Evolutionary conservation across 2,888 invertebrate species (phyloP), one percentile per base, ranked within the genome.

Genomic region (Pyrgus malvae): DNA sequence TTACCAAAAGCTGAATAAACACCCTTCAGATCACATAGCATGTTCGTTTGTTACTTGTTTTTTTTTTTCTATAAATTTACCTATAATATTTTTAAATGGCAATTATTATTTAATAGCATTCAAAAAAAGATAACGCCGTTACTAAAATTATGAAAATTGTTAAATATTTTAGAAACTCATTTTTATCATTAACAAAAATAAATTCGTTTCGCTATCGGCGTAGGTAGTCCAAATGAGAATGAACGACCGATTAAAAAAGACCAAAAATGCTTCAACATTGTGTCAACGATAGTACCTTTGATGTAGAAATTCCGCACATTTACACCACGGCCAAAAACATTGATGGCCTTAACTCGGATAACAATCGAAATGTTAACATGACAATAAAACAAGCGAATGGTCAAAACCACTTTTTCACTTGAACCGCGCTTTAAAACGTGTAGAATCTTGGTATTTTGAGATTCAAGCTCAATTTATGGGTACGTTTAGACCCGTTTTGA

Each of bases 341-440:
- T 58, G 62, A 66, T 65, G 56, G 58, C 44, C 59, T 60, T 54
- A 51, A 62, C 55, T 71, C 72, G 69, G 80, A 83, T 80, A 81
- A 84, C 83, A 84, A 86, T 85, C 84, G 83, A 78, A 83, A 78
- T 78, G 78, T 77, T 76, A 78, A 79, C 78, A 80, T 70, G 64
- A 69, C 61, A 69, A 75, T 63, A 82, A 79, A 72, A 73, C 72
- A 35, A 17, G 35, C 14, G 17, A 57, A 68, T 57, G 57, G 59
- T 57, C 56, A 50, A 41, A 55, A 53, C 60, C 55, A 42, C 44
- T 59, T 57, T 54, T 64, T 60, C 58, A 59, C 61, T 59, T 57
- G 37, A 45, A 11, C 31, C 11, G 31, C 9, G 19, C 31, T 25
- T 33, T 48, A 4, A 33, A 31, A 31, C 29, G 17, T 35, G 19